Conservation (phyloP, 2,888 invertebrate genomes). For the Synergus japonicus region DNA sequence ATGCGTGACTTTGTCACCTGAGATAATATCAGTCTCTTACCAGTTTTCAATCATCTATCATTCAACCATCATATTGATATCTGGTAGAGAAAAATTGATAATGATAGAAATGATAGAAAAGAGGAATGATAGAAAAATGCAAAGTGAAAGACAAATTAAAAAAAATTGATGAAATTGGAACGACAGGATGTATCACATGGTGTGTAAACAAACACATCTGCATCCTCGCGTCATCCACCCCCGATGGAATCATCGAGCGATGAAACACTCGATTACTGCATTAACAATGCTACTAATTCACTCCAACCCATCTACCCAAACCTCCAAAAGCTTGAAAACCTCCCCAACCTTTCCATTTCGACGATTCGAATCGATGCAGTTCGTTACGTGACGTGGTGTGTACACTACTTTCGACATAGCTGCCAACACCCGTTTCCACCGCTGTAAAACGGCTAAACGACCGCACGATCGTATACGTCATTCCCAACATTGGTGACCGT, state of each 20-base stretch:
- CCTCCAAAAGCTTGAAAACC: constrained; percentile 20
- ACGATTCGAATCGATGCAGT: constrained; percentile 52
- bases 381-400: constrained; percentile 56
- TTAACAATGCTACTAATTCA: constrained; percentile 73
- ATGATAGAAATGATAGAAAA: no score
- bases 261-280: constrained; percentile 74
- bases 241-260: constrained; percentile 70
- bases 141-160: constrained; percentile 13
- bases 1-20: neutral
- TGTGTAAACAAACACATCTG: constrained; percentile 47
- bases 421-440: constrained; percentile 70
- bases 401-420: constrained; percentile 66
- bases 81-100: no score
- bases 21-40: neutral
- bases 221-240: constrained; percentile 62
- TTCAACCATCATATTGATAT: no score
- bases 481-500: constrained; percentile 57
- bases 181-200: constrained; percentile 23
- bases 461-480: constrained; percentile 71
- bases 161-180: constrained; percentile 30
- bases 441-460: constrained; percentile 72
- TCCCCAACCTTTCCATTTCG: constrained; percentile 6
- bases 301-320: constrained; percentile 46
- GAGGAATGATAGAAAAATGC: neutral
- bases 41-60: neutral